Base-by-base conservation (phyloP, 1,140 invertebrate species). In the Ooceraea biroi region DNA sequence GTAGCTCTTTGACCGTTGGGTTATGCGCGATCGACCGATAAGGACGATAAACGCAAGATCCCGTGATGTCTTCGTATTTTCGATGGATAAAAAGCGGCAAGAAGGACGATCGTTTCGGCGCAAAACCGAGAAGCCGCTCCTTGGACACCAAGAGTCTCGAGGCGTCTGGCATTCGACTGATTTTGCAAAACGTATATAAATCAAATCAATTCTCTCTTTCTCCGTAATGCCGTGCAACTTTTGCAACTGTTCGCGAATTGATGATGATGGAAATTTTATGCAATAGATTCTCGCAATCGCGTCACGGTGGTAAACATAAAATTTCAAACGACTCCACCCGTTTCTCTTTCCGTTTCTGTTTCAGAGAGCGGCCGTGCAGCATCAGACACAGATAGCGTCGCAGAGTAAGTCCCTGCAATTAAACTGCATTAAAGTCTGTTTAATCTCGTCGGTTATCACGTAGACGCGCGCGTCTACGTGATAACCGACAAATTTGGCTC, bases 81-180 rank as follows among this genome's bases (percentile, higher is more conserved):
- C 95, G 96, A 87, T 97, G 96, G 96, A 96, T 96, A 88, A 96
- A 96, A 92, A 95, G 96, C 85, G 95, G 96, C 89, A 96, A 96
- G 91, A 95, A 95, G 92, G 96, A 97, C 89, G 95, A 95, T 69
- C 94, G 95, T 84, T 94, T 95, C 85, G 94, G 94, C 58, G 92
- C 95, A 65, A 97, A 97, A 80, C 96, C 96, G 2, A 95, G 97
- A 52, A 97, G 97, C 92, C 95, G 97, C 69, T 97, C 97, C 11
- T 93, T 98, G 88, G 97, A 97, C 93, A 96, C 97, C 4, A 96
- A 96, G 83, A 95, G 96, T 5, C 93, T 98, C 71, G 97, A 97
- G 85, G 93, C 95, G 10, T 96, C 96, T 61, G 97, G 97, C 17
- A 95, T 97, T 72, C 95, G 96, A 19, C 91, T 96, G n/a, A 94